Percentiles rank a stretch among this genome's conserved stretches.
phyloP scores from a whole-genome alignment of 2,113 vertebrate genomes.

The Oreocharis arfaki region DNA sequence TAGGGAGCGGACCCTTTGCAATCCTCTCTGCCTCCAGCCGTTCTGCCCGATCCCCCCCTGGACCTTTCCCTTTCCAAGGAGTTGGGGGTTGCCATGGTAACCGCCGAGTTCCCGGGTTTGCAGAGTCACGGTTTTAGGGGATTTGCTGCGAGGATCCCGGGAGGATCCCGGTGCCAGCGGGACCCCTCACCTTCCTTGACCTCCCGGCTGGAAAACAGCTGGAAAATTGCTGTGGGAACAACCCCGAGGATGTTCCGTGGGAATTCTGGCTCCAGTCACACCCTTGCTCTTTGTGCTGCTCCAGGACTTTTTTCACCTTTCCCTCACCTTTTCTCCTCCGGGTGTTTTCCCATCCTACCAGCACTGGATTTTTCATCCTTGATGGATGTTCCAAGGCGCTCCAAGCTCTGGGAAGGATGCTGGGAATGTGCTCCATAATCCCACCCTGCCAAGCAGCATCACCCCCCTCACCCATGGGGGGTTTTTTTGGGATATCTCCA shows the following conservation, averaged over 20 bases:
- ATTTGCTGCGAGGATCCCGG: neutral
- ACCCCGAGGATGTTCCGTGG: accelerated
- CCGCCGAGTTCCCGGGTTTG: neutral
- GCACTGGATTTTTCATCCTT: neutral
- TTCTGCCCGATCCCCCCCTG: neutral
- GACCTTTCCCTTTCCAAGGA: neutral
- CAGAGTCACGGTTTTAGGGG: neutral
- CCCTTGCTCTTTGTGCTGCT: neutral
- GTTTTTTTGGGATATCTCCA: neutral
- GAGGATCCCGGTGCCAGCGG: neutral
- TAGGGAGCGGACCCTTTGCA: neutral
- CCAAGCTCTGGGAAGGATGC: neutral
- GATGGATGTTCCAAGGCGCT: accelerated
- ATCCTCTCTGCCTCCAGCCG: neutral
- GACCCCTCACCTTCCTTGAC: neutral
- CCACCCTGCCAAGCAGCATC: neutral
- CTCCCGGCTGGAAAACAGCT: neutral
- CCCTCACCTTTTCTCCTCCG: neutral
- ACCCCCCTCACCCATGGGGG: neutral
- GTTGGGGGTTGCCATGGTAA: neutral
- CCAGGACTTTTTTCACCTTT: neutral
- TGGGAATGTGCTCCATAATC: neutral
- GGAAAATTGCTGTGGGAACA: neutral
- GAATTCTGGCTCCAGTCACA: neutral
- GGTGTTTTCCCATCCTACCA: neutral